These are phyloP conservation scores for Acanthochromis polyacanthus DNA, from an alignment of 2,113 vertebrate species.

Conservation along the genomic window DNA sequence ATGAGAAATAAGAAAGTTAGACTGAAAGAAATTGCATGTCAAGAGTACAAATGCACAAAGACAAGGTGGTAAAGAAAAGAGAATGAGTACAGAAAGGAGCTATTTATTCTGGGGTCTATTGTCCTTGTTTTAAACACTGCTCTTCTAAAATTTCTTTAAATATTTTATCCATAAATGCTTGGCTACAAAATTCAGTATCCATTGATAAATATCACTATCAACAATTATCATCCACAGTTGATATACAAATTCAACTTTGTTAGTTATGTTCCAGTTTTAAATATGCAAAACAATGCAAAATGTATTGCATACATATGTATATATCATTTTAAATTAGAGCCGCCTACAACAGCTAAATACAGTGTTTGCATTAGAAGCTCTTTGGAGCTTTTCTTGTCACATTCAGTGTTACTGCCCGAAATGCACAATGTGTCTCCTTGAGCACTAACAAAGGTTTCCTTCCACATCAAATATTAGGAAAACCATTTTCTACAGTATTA, in stretches of 20 bases:
- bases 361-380: not conserved
- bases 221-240: too few relatives aligned
- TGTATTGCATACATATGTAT: too few relatives aligned
- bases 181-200: too few relatives aligned
- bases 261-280: too few relatives aligned
- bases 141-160: too few relatives aligned
- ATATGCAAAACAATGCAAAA: too few relatives aligned
- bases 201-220: too few relatives aligned
- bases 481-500: not conserved
- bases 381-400: not conserved
- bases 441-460: conserved; percentile 4
- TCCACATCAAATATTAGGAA: not conserved
- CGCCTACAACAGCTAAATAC: not conserved
- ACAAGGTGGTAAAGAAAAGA: not conserved
- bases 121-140: not conserved
- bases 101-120: not conserved
- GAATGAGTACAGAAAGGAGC: not conserved
- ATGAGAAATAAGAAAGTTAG: not conserved
- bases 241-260: too few relatives aligned
- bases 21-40: not conserved
- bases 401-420: not conserved
- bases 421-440: not conserved
- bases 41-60: not conserved
- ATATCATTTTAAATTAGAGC: not conserved
- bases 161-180: too few relatives aligned